These are phyloP conservation scores for Mermis nigrescens DNA, from an alignment of 2,888 invertebrate genomes.

Conservation along the genomic window DNA sequence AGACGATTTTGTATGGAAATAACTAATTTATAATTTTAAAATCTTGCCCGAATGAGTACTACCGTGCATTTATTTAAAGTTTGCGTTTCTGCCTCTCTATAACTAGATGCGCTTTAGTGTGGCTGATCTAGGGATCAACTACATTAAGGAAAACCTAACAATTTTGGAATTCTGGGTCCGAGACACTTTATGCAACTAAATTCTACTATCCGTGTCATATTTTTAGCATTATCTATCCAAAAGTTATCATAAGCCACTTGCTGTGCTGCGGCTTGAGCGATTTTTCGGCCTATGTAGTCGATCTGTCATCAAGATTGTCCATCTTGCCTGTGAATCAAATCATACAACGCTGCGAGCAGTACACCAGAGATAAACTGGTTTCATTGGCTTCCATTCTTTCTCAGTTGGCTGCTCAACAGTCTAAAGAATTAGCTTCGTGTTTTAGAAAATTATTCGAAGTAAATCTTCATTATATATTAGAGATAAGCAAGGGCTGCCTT, in stretches of 20 bases:
- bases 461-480: too few relatives aligned
- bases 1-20: too few relatives aligned
- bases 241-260: neutral
- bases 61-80: too few relatives aligned
- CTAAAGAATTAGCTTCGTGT: neutral
- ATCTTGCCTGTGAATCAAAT: neutral
- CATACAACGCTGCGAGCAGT: neutral
- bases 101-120: too few relatives aligned
- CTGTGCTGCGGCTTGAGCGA: neutral
- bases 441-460: neutral
- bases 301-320: neutral
- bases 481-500: too few relatives aligned
- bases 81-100: too few relatives aligned
- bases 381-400: neutral
- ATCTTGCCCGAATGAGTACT: too few relatives aligned
- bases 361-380: neutral
- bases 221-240: neutral
- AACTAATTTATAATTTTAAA: too few relatives aligned
- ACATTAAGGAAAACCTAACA: too few relatives aligned
- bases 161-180: too few relatives aligned
- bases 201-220: neutral
- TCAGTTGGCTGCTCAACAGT: neutral
- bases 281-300: neutral
- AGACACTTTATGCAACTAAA: neutral
- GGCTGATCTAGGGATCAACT: too few relatives aligned